Evolutionary conservation across 2,797 vertebrate species (phyloP).

Genomic region (Morus bassanus): DNA sequence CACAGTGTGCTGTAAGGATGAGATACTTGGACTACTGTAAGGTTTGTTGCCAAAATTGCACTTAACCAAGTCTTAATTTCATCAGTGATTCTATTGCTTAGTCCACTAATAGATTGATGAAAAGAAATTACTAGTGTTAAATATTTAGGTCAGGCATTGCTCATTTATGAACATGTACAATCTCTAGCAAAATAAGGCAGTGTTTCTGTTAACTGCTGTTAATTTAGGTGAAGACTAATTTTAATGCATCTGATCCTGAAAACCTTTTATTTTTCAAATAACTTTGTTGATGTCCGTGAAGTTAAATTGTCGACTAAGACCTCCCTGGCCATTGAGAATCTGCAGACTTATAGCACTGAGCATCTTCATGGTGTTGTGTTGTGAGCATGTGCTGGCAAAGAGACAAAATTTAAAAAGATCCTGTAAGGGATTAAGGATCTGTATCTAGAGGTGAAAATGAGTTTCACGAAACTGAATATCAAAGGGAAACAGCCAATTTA

Average conservation of each 20-base stretch:
- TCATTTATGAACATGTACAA: neutral
- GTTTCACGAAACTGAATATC: neutral
- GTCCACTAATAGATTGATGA: neutral
- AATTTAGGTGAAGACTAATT: neutral
- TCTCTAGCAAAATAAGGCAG: neutral
- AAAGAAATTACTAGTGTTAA: neutral
- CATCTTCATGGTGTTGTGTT: neutral
- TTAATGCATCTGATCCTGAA: neutral
- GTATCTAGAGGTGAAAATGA: neutral
- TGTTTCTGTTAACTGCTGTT: neutral
- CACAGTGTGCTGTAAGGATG: neutral
- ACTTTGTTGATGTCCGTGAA: neutral
- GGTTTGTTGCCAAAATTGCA: neutral
- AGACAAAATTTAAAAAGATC: neutral
- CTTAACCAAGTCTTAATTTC: slow-evolving; percentile 4
- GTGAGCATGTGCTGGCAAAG: neutral
- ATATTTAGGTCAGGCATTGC: neutral
- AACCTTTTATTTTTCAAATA: neutral
- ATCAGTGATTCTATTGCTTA: neutral
- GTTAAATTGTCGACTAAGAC: neutral
- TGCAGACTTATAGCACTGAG: neutral
- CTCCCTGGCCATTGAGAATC: neutral
- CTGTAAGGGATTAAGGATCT: neutral
- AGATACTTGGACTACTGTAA: neutral
- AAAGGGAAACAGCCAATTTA: neutral